Base-by-base conservation (phyloP, 2,888 invertebrate genomes). In the Brenthis ino region DNA sequence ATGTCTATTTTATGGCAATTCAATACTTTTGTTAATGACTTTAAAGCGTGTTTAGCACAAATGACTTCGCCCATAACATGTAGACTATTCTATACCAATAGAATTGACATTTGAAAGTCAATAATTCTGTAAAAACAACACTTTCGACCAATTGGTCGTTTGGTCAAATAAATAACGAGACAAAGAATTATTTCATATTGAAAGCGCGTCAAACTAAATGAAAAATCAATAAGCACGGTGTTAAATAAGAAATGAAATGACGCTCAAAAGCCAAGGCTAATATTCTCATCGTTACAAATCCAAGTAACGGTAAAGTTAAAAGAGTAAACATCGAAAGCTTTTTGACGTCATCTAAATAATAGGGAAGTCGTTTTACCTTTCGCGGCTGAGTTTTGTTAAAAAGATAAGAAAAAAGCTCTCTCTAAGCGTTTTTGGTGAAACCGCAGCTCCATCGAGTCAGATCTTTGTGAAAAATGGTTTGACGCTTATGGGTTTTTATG, bases 271-370 rank as follows among this genome's bases (percentile, higher is more conserved):
- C 28, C 48, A 51, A 64, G 50, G 63, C n/a, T 43, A 51, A 57
- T 65, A 33, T 53, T 51, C 28, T 50, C 55, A 61, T 56, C 54
- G 53, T 58, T 8, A 51, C 14, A 67, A 61, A 63, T 55, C 43
- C 55, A 37, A 50, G 63, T 63, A 20, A 56, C 57, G 47, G 63
- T 64, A 69, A 69, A 55, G 65, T 56, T 79, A 82, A 79, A 81
- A 82, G 77, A 77, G 74, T 76, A 84, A 76, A 80, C 82, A 82
- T 85, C 85, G 80, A 83, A 85, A 83, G 81, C 82, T 81, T 86
- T 86, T 84, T 85, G 82, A 80, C 77, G 76, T 85, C 84, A 84
- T 87, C 84, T 85, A 84, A 86, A 85, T 88, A 88, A 88, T 85
- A 82, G 83, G 76, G 76, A 73, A 77, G 82, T 81, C 82, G 80